Evolutionary conservation across 2,888 invertebrate genomes (phyloP).

Genomic region (Odontocerum albicorne): DNA sequence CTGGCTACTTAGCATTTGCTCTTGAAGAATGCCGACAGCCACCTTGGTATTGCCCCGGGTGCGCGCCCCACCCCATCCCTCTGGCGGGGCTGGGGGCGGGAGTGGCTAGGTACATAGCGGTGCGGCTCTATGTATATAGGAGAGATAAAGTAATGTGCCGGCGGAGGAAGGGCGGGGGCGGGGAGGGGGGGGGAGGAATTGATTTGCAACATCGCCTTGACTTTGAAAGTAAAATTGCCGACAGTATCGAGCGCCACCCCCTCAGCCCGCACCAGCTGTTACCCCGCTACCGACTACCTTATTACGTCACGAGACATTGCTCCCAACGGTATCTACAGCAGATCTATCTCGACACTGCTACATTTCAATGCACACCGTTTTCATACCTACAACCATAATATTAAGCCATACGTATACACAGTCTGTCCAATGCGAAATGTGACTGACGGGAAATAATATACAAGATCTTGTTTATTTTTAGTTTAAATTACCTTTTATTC

Average conservation of each 20-base stretch:
- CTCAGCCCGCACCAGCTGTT: background rate
- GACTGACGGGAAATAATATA: too few relatives aligned
- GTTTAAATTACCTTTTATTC: too few relatives aligned
- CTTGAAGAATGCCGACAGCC: too few relatives aligned
- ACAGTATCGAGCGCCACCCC: slow-evolving; percentile 8
- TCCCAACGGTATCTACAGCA: background rate
- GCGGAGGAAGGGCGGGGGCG: background rate
- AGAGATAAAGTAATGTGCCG: slow-evolving; percentile 22
- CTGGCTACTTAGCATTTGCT: too few relatives aligned
- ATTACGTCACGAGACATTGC: background rate
- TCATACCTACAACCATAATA: too few relatives aligned
- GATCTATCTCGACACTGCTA: background rate
- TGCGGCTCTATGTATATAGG: background rate
- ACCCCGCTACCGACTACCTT: background rate
- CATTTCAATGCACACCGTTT: too few relatives aligned
- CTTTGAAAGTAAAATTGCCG: slow-evolving; percentile 24
- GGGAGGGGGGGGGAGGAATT: slow-evolving; percentile 8
- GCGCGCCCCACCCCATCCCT: background rate
- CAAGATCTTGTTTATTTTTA: too few relatives aligned
- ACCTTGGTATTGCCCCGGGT: too few relatives aligned
- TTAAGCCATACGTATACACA: too few relatives aligned
- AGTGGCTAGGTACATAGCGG: background rate
- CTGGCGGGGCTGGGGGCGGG: background rate
- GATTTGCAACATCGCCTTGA: slow-evolving; percentile 24
- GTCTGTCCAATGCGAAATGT: too few relatives aligned